Base-by-base conservation (phyloP, 2,113 vertebrate genomes). In the Mirza zaza region DNA sequence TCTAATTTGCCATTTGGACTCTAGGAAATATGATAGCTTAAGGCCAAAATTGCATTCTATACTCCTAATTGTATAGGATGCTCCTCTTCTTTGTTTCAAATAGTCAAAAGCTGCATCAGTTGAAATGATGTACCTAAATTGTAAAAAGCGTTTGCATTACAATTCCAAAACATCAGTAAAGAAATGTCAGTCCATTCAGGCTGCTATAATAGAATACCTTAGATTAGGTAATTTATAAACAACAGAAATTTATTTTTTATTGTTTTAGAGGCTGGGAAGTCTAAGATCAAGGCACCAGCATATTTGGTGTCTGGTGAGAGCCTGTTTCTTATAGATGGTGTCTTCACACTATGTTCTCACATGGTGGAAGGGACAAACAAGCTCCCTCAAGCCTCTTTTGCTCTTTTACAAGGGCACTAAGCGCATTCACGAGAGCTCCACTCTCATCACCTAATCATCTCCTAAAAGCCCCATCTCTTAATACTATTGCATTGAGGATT, bases 1-100 rank as follows among this genome's bases (percentile, higher is more conserved):
- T 97, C 79, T 94, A 88, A 94, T 95, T 93, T 96, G 42, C 83
- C 68, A 80, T 80, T 97, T 89, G 55, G 79, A 97, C 81, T 90
- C 91, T 88, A 90, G 89, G 81, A 97, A 94, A 88, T 79, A 63
- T 4, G 29, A 94, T 93, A 88, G 76, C 91, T 91, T 68, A 48
- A 92, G 91, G 90, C 84, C 97, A 97, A 90, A 85, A 87, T 59
- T 79, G 57, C 68, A 86, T 94, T 92, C 79, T 42, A 61, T 13
- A 21, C 71, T 91, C 68, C 91, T 97, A 82, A 91, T 82, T 96
- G 45, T 79, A 70, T 34, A 65, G 32, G 65, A 73, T 70, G 71
- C 68, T 88, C 82, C 75, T 94, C 77, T 94, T 94, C 77, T 95
- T 92, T 91, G 93, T 95, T 93, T 34, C 36, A 94, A 95, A 91